These are phyloP conservation scores for Drosophila paranaensis DNA, from an alignment of 2,888 invertebrate species.

Conservation along the genomic window DNA sequence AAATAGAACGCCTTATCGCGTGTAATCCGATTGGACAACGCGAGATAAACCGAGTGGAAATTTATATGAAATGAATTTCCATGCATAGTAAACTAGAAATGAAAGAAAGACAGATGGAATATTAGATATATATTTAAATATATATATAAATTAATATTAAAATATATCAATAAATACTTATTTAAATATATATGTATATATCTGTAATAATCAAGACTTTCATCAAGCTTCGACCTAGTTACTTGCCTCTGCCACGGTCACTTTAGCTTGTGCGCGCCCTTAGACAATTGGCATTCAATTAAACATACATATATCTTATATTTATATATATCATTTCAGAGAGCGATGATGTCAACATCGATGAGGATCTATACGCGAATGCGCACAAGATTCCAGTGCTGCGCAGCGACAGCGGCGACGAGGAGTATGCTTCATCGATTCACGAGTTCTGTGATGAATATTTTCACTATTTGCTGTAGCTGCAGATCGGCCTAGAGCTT, in stretches of 20 bases:
- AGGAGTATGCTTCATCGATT: constrained; percentile 66
- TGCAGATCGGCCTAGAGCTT: neutral
- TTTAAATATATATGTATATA: neutral
- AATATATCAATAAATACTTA: neutral
- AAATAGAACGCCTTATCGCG: constrained; percentile 31
- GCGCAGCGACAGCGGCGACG: constrained; percentile 78
- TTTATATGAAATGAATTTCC: neutral
- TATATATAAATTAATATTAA: neutral
- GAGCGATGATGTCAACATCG: constrained; percentile 74
- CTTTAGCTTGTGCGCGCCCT: neutral
- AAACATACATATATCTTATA: constrained; percentile 8
- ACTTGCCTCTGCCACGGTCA: neutral
- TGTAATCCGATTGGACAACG: neutral
- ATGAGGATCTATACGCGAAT: constrained; percentile 83
- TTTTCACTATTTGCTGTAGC: constrained; percentile 76
- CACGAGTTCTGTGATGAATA: constrained; percentile 82
- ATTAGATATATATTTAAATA: neutral
- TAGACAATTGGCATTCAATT: constrained; percentile 35
- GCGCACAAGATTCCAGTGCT: constrained; percentile 82
- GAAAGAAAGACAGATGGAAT: neutral
- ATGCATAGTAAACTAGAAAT: neutral
- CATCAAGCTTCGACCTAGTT: neutral
- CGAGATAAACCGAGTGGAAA: constrained; percentile 5
- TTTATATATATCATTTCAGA: constrained; percentile 22
- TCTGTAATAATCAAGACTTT: neutral